Base-by-base conservation (phyloP, 2,888 invertebrate species). In the Thecocarcelia acutangulata region DNA sequence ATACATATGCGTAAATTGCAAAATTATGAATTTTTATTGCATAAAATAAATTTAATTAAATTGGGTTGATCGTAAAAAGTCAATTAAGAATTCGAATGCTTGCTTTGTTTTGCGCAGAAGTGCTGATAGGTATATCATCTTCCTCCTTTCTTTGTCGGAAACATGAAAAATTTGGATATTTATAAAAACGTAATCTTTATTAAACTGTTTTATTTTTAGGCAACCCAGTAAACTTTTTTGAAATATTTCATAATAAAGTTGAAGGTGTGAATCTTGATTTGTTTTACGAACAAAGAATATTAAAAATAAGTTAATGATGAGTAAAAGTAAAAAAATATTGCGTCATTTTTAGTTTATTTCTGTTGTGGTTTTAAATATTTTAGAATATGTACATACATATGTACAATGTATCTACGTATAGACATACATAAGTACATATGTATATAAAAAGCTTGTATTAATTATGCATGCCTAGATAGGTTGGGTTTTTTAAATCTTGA, bases 1-100 rank as follows among this genome's bases (percentile, higher is more conserved):
- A 24, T 13, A 46, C 9, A 15, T 5, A 46, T 11, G 15, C 15
- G n/a, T 42, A 17, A 61, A 50, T 61, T 61, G 3, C 15, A 42
- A 44, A 56, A 56, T 58, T 48, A 58, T 46, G 2, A 48, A 48
- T 46, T 59, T 69, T 46, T 17, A 46, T 70, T 37, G 44, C 15
- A 44, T 44, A 13, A 19, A 61, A 58, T 42, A 42, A 61, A 50
- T 61, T 61, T 44, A 48, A 46, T 75, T 75, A 75, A 58, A 66
- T 54, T 76, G 13, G 33, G 42, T 73, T 61, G 61, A 12, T 40
- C 40, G 44, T 54, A 56, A 44, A 59, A 48, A 9, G 37, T 61
- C 68, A 50, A 68, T 68, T 76, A 37, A 21, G 21, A 68, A 54
- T 46, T 54, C 9, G 40, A 42, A 54, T 59, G 28, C 24, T 59